Percentiles rank a stretch among this genome's conserved stretches.
phyloP scores from a whole-genome alignment of 1,140 invertebrate species.

The Campoletis sonorensis region DNA sequence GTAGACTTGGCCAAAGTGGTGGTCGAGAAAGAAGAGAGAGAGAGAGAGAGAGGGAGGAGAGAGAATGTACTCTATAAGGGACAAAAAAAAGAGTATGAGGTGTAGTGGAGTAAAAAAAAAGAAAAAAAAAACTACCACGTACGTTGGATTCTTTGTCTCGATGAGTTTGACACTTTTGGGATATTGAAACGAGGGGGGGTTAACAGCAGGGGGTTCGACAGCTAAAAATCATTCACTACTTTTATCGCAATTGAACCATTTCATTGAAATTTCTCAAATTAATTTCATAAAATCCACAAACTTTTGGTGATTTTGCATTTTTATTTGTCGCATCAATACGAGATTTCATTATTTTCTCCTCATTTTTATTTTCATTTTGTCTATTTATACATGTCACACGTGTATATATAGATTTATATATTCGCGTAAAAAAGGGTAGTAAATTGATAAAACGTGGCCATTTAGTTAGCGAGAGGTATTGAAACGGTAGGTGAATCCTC shows the following conservation, averaged over 20 bases:
- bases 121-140: conserved; percentile 1
- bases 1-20: conserved; percentile 51
- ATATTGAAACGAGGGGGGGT: neutral
- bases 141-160: conserved; percentile 23
- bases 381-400: neutral
- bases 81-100: conserved; percentile 14
- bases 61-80: neutral
- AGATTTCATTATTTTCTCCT: no score
- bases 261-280: no score
- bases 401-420: no score
- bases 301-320: no score
- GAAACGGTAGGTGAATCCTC: neutral
- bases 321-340: no score
- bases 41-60: conserved; percentile 11
- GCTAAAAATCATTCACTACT: neutral
- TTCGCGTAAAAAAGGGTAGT: neutral
- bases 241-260: no score
- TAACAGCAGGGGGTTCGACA: no score
- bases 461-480: neutral
- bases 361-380: neutral
- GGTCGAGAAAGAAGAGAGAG: conserved; percentile 39
- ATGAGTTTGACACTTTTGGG: conserved; percentile 28
- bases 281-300: no score
- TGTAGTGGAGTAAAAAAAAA: neutral
- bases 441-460: neutral